Percentiles rank a stretch among this genome's conserved stretches.
Evolutionary conservation across 2,888 invertebrate genomes (phyloP).

Genomic region (Gastracanthus pulcherrimus): DNA sequence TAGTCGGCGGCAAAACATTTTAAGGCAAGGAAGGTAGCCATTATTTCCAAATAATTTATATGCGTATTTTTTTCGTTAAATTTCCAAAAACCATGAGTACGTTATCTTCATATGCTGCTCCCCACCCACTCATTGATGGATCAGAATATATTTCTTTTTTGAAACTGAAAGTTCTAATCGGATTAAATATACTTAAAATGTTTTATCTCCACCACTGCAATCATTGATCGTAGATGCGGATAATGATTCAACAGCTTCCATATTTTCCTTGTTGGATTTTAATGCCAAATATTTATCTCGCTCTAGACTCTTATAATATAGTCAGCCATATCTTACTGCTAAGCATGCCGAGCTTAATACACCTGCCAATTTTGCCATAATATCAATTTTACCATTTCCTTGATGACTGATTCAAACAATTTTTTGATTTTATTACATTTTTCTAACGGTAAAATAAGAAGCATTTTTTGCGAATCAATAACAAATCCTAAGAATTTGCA

Average conservation of each 20-base stretch:
- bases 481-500: constrained; percentile 38
- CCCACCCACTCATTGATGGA: constrained; percentile 19
- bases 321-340: background rate
- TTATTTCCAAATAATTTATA: constrained; percentile 29
- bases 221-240: background rate
- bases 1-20: constrained; percentile 6
- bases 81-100: background rate
- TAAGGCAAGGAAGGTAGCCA: constrained; percentile 6
- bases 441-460: background rate
- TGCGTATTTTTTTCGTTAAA: background rate
- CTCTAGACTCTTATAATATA: constrained; percentile 9
- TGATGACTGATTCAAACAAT: background rate
- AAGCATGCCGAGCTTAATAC: background rate
- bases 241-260: background rate
- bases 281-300: background rate
- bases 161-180: background rate
- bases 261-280: background rate
- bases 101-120: background rate
- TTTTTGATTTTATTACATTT: background rate
- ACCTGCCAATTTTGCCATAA: background rate
- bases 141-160: constrained; percentile 27
- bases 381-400: background rate
- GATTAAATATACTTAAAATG: background rate
- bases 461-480: constrained; percentile 19
- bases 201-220: background rate